Evolutionary conservation across 2,113 vertebrate genomes (phyloP).

Genomic region (Indicator maculatus): DNA sequence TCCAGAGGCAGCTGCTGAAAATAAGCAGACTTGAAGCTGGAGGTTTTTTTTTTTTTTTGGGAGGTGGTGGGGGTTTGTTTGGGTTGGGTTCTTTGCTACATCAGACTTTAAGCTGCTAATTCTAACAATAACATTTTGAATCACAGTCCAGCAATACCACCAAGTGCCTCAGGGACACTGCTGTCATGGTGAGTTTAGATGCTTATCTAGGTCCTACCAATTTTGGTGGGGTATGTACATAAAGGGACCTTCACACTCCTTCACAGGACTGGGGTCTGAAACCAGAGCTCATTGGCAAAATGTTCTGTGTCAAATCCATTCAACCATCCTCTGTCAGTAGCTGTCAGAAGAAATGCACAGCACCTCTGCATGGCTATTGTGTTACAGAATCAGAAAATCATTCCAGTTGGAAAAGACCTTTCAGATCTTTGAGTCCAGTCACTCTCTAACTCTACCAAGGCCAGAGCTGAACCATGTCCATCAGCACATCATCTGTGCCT

Average conservation of each 20-base stretch:
- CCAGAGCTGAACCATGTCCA: too few species aligned
- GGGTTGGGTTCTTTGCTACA: background rate
- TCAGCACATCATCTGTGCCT: too few species aligned
- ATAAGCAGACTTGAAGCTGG: background rate
- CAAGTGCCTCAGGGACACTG: background rate
- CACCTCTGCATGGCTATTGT: background rate
- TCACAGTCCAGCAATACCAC: background rate
- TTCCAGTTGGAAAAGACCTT: too few species aligned
- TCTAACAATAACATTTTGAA: slow-evolving; percentile 1
- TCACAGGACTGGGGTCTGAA: background rate
- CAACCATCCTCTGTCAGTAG: background rate
- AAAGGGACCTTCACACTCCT: background rate
- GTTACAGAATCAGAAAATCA: too few species aligned
- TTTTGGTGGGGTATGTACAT: background rate
- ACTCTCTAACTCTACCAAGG: too few species aligned
- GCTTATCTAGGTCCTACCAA: background rate
- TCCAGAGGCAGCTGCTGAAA: slow-evolving; percentile 13
- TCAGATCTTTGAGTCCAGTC: too few species aligned
- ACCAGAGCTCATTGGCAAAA: background rate
- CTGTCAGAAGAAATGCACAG: background rate
- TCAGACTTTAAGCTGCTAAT: background rate
- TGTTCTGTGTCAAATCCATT: background rate
- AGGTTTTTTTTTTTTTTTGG: background rate
- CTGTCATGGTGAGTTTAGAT: background rate
- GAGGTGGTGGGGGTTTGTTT: background rate